Conservation (phyloP, 2,888 invertebrate genomes). For the Torymus auratus region DNA sequence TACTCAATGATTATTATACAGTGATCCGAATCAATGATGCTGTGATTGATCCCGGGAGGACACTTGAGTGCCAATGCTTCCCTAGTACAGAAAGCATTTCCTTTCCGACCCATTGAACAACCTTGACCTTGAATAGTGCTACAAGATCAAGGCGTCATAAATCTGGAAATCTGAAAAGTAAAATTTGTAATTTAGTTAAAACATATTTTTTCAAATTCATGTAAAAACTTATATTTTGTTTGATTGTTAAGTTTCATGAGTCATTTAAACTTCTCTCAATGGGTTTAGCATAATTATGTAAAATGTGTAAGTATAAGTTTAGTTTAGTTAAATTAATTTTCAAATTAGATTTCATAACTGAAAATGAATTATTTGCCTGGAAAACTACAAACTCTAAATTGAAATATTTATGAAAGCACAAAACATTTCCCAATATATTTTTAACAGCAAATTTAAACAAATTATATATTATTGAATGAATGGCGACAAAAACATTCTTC, state of each 20-base stretch:
- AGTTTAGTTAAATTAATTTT: conserved; percentile 38
- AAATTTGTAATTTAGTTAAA: conserved; percentile 61
- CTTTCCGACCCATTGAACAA: conserved; percentile 69
- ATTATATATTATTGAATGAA: too few relatives aligned
- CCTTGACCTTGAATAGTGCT: conserved; percentile 72
- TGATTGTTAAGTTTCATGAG: conserved; percentile 25
- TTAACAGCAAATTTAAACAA: too few relatives aligned
- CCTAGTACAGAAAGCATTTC: conserved; percentile 66
- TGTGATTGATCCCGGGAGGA: conserved; percentile 78
- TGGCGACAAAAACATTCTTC: too few relatives aligned
- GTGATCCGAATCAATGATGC: conserved; percentile 83
- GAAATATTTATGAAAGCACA: too few relatives aligned
- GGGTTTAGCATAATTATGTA: conserved; percentile 43
- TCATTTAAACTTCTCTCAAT: conserved; percentile 31
- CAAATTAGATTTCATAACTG: conserved; percentile 14
- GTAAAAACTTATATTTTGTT: too few relatives aligned
- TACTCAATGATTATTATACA: conserved; percentile 78
- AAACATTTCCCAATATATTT: too few relatives aligned
- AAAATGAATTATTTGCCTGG: conserved; percentile 38
- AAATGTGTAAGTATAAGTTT: conserved; percentile 41
- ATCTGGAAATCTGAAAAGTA: conserved; percentile 83
- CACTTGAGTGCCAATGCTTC: conserved; percentile 70
- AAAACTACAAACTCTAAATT: conserved; percentile 15
- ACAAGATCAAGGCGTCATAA: conserved; percentile 85
- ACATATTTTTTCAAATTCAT: too few relatives aligned